phyloP scores from a whole-genome alignment of 2,113 vertebrate genomes.

The Polyodon spathula region DNA sequence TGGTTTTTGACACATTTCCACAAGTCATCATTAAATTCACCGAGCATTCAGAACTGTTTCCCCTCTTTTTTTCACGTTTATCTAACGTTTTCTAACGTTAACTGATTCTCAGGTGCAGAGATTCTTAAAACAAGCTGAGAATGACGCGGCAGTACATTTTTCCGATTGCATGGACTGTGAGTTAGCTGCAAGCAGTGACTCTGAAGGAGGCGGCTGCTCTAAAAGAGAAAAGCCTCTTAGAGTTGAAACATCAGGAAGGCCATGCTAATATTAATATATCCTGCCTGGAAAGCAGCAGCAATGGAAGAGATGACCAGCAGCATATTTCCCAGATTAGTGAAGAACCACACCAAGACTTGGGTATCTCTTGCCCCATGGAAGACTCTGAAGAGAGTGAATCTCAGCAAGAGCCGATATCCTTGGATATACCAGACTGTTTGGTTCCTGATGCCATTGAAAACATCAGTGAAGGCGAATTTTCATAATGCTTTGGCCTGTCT shows the following conservation, averaged over 20 bases:
- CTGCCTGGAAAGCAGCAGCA: no score
- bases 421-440: conserved; percentile 57
- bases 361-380: not conserved
- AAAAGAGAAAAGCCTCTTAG: not conserved
- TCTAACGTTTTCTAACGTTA: not conserved
- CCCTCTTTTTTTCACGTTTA: no score
- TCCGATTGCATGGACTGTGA: not conserved
- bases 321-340: no score
- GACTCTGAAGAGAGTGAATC: not conserved
- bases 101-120: conserved; percentile 64
- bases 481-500: not conserved
- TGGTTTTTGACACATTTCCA: no score
- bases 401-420: conserved; percentile 29
- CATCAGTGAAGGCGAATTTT: conserved; percentile 15
- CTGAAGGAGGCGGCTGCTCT: conserved; percentile 23
- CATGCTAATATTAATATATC: not conserved
- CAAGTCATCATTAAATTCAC: no score
- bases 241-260: not conserved
- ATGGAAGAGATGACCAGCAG: no score
- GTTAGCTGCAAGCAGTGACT: conserved; percentile 31
- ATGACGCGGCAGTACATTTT: conserved; percentile 20
- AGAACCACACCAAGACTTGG: no score
- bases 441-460: conserved; percentile 33
- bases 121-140: conserved; percentile 63
- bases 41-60: no score